phyloP scores from a whole-genome alignment of 2,888 invertebrate species.

The Caenorhabditis sp. region DNA sequence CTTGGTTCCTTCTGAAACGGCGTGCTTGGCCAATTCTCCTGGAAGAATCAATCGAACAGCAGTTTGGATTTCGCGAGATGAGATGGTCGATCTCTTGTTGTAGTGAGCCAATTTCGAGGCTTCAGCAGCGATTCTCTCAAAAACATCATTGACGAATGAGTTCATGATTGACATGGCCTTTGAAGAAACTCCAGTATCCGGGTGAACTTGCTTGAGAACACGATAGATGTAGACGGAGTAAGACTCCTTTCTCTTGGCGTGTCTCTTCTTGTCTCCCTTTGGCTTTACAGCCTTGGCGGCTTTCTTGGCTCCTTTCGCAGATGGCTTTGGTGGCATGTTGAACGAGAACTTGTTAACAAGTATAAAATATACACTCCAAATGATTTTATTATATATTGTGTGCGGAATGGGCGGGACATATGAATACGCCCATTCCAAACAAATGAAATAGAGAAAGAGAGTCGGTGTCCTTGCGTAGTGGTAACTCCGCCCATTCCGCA shows the following conservation, averaged over 20 bases:
- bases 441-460: no score
- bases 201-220: slow-evolving; percentile 76
- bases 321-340: slow-evolving; percentile 62
- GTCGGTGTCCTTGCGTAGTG: no score
- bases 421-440: no score
- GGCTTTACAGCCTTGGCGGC: slow-evolving; percentile 62
- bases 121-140: slow-evolving; percentile 78
- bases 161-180: slow-evolving; percentile 82
- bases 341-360: neutral
- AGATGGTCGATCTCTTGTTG: slow-evolving; percentile 78
- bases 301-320: slow-evolving; percentile 69
- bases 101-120: slow-evolving; percentile 76
- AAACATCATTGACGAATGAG: slow-evolving; percentile 80
- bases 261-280: slow-evolving; percentile 68
- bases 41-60: slow-evolving; percentile 49
- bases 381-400: no score
- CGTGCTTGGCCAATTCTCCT: slow-evolving; percentile 47
- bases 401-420: no score
- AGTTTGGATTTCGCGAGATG: slow-evolving; percentile 79
- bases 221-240: slow-evolving; percentile 76
- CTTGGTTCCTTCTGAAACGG: slow-evolving; percentile 44
- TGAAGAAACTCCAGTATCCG: slow-evolving; percentile 78
- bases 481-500: no score
- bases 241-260: slow-evolving; percentile 63
- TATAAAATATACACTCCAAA: no score